phyloP scores from a whole-genome alignment of 2,888 invertebrate species.

The Loripinus fragilis region DNA sequence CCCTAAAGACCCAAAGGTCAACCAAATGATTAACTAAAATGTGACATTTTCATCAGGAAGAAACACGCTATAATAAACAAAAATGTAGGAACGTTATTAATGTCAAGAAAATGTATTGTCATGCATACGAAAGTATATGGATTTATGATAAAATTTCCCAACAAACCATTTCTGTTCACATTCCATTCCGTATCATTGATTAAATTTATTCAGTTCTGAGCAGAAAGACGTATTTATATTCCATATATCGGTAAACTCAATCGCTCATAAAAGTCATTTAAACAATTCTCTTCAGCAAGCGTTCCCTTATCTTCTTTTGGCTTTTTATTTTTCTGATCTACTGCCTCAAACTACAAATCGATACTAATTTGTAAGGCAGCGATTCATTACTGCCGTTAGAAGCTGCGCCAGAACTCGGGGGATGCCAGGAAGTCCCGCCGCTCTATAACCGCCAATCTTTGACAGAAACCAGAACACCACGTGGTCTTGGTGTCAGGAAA shows the following conservation, averaged over 20 bases:
- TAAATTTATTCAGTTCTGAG: constrained; percentile 17
- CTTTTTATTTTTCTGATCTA: constrained; percentile 30
- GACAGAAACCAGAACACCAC: constrained; percentile 70
- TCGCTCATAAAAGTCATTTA: constrained; percentile 19
- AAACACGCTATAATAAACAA: not conserved
- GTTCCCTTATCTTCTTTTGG: not conserved
- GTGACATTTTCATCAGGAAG: too few species aligned
- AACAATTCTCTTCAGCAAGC: constrained; percentile 13
- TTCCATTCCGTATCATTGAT: constrained; percentile 12
- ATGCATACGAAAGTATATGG: constrained; percentile 2
- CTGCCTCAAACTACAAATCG: constrained; percentile 35
- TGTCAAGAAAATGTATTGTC: constrained; percentile 14
- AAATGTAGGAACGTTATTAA: not conserved
- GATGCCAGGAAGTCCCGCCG: constrained; percentile 56
- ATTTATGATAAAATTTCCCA: constrained; percentile 15
- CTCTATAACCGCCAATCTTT: constrained; percentile 43
- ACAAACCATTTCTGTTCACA: not conserved
- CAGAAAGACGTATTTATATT: constrained; percentile 17
- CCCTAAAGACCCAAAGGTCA: too few species aligned
- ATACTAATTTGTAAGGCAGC: constrained; percentile 55
- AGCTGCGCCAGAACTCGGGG: constrained; percentile 48
- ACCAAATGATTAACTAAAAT: too few species aligned
- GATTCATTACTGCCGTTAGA: constrained; percentile 65
- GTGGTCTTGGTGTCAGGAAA: too few species aligned
- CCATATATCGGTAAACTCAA: constrained; percentile 19